Evolutionary conservation across 2,797 vertebrate genomes (phyloP), one percentile per base, ranked within the genome.

Genomic region (Pangasius djambal): DNA sequence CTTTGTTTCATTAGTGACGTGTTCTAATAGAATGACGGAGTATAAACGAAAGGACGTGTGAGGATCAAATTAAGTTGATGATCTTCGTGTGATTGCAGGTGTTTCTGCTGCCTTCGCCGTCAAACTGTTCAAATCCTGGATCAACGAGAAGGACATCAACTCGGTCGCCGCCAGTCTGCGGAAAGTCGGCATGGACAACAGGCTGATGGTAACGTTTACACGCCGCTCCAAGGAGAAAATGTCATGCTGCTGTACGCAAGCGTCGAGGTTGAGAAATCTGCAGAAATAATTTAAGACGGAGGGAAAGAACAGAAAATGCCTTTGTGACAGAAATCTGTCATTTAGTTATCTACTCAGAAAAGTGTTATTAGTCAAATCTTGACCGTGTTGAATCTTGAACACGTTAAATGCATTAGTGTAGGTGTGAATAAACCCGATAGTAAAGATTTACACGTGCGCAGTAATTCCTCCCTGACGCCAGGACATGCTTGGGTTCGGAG

Each of bases 101-200:
- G 98, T 99, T 91, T 99, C 98, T 57, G 97, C 98, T 90, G 96
- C 96, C 94, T 99, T 99, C 92, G 98, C 98, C 92, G 97, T 99
- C 89, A 99, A 99, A 95, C 97, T 99, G 91, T 99, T 99, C 95
- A 98, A 99, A 95, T 98, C 98, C 4, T 99, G 98, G 98, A 97
- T 99, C 94, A 97, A 97, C 81, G 98, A 99, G 93, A 99, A 98
- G 94, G 98, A 99, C 94, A 98, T 99, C 93, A 97, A 97, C 92
- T 98, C 98, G 10, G 97, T 99, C 40, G 96, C 98, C 93, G 96
- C 92, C 93, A 98, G 96, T 92, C 97, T 98, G 90, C 96, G 98
- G 67, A 99, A 98, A 95, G 98, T 99, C 91, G 97, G 98, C 95
- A 99, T 99, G 98, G 98, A 99, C 94, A 99, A 97, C 94, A 97